Evolutionary conservation across 1,140 invertebrate genomes (phyloP).

Genomic region (Saccostrea glomerata): DNA sequence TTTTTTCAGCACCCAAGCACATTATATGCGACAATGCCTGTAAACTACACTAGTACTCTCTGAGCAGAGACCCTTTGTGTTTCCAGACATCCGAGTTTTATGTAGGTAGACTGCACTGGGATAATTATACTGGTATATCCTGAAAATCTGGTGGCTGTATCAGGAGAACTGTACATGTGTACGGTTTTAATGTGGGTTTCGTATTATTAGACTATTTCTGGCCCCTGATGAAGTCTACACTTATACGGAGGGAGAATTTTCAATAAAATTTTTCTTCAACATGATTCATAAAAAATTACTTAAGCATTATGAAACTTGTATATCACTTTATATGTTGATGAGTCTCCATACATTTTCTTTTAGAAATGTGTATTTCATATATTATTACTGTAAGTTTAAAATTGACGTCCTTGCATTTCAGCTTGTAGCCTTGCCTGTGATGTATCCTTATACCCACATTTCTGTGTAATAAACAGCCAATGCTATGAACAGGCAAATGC

Average conservation of each 20-base stretch:
- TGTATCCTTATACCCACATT: slow-evolving; percentile 8
- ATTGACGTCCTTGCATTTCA: slow-evolving; percentile 35
- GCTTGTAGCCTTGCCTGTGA: slow-evolving; percentile 46
- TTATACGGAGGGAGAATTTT: no score
- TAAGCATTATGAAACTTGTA: no score
- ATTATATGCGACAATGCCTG: slow-evolving; percentile 58
- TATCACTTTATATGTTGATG: no score
- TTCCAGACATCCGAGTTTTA: slow-evolving; percentile 47
- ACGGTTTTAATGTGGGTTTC: no score
- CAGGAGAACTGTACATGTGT: no score
- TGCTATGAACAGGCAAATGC: slow-evolving; percentile 46
- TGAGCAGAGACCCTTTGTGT: slow-evolving; percentile 54
- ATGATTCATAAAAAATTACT: no score
- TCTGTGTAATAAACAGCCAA: slow-evolving; percentile 38
- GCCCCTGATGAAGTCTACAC: no score
- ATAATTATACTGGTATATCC: slow-evolving; percentile 50
- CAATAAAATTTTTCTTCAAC: no score
- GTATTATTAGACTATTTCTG: no score
- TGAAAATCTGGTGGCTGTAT: no score
- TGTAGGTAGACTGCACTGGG: slow-evolving; percentile 51
- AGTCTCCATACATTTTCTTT: no score
- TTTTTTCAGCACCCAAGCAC: slow-evolving; percentile 46
- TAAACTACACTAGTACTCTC: slow-evolving; percentile 48
- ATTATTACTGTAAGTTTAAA: neutral
- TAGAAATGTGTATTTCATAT: no score